Base-by-base conservation (phyloP, 2,113 vertebrate genomes). In the Erinaceus europaeus region DNA sequence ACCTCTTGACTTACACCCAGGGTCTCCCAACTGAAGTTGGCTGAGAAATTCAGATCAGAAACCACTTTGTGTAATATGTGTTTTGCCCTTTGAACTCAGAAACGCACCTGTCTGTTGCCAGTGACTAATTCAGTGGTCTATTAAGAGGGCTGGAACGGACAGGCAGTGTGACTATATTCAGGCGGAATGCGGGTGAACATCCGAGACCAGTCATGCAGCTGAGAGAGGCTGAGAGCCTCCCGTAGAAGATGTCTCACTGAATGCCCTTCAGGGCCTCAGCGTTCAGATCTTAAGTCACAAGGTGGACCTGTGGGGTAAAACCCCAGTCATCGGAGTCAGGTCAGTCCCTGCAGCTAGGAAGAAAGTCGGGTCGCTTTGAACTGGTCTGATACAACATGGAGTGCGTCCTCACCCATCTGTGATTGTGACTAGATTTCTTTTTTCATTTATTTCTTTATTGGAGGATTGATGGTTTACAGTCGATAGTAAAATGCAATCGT, bases 31-130 rank as follows among this genome's bases (percentile, higher is more conserved):
- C 40, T 84, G 71, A 71, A 79, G 77, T 84, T 62, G 65, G 61
- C 78, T 46, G 82, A 88, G 78, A 74, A 72, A 74, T 90, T 84
- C 87, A 86, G 81, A 93, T 83, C 61, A 88, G 81, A 93, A 90
- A 75, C 62, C 65, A 72, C 88, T 86, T 94, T 79, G 23, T 75
- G 84, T 75, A 75, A 67, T 18, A 57, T 44, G 57, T 82, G 61
- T 9, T 61, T 74, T 89, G 59, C 81, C 65, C 38, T 79, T 48
- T 85, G 91, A 94, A 90, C 88, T 93, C 55, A 52, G 42, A 46
- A 72, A n/a, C 5, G 18, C 17, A 38, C 69, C 88, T n/a, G 9
- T 86, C 76, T 88, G n/a, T 77, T 23, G 67, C 48, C 23, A 20
- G 74, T 61, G 90, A 55, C 62, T 64, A 32, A 78, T 64, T 85